Conservation (phyloP, 2,113 vertebrate species). For the Rynchops niger region DNA sequence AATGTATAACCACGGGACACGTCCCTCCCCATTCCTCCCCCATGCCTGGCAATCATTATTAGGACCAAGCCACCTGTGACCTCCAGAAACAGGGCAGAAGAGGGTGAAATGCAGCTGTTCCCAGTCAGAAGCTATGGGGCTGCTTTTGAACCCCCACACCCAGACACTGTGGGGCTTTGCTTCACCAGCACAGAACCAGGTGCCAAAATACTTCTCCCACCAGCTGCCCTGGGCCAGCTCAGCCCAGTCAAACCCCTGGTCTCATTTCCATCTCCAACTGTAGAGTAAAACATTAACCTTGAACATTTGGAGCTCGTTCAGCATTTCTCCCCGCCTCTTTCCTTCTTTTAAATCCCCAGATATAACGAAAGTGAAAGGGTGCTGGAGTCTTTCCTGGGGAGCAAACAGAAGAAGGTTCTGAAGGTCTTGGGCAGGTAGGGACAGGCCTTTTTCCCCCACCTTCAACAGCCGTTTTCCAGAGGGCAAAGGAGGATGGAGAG, state of each 20-base stretch:
- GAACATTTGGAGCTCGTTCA: rapidly evolving
- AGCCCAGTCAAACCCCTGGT: not conserved
- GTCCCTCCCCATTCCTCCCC: not conserved
- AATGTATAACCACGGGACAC: not conserved
- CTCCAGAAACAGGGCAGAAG: not conserved
- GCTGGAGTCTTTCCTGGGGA: rapidly evolving
- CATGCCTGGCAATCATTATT: not conserved
- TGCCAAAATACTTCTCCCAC: not conserved
- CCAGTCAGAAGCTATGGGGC: not conserved
- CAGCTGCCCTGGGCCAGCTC: not conserved
- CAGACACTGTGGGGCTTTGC: rapidly evolving
- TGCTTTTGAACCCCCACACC: not conserved
- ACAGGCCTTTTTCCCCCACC: not conserved
- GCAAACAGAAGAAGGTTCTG: not conserved
- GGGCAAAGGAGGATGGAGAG: not conserved
- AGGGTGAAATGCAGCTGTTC: not conserved
- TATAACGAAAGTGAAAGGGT: slow-evolving; percentile 25
- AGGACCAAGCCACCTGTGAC: rapidly evolving
- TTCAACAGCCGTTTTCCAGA: not conserved
- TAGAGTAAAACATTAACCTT: slow-evolving; percentile 9
- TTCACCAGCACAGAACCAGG: not conserved
- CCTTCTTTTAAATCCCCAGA: not conserved
- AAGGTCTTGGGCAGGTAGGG: not conserved
- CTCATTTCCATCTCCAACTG: not conserved
- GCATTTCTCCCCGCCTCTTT: not conserved